Base-by-base conservation (phyloP, 2,113 vertebrate species). In the Brachirus orientalis region DNA sequence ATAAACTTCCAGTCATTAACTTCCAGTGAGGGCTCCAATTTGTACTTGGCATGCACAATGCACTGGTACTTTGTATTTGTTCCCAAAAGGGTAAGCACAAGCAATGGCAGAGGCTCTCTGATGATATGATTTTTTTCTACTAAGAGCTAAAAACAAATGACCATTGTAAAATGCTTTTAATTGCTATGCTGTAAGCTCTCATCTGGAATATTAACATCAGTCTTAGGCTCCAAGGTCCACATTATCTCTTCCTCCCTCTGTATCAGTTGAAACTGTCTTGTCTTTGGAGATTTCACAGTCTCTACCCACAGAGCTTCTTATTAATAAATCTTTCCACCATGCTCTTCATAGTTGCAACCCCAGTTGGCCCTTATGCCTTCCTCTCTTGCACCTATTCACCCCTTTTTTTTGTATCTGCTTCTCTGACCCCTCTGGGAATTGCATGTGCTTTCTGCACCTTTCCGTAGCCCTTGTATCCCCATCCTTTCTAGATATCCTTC, bases 361-460 rank as follows among this genome's bases (percentile, higher is more conserved):
- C 11, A 36, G 35, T 37, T 72, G 7, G 5, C n/a, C 16, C 46
- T 41, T 54, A n/a, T 28, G 80, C 53, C 58, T 62, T 75, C 47
- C 58, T 77, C 57, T 9, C 63, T 59, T 11, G 68, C 63, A 73
- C 47, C 74, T 78, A 84, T 77, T 46, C 51, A 50, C 40, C 80
- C 75, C 7, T 83, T 69, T 72, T 67, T 35, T 62, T 74, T 46
- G 72, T 66, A 73, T 77, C 79, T 75, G 43, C 43, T 45, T 69
- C 41, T 57, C 10, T 45, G 48, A 19, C 47, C 63, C 69, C 65
- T 66, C 55, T 17, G 55, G 66, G 77, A 75, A 85, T 86, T 84
- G 71, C 62, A 57, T 76, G 82, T 60, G 47, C 59, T 59, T 52
- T 48, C 66, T 18, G 36, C 93, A 92, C 90, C 92, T 59, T 92